These are phyloP conservation scores for Oostethus manadensis DNA, from an alignment of 2,113 vertebrate genomes.

Conservation along the genomic window DNA sequence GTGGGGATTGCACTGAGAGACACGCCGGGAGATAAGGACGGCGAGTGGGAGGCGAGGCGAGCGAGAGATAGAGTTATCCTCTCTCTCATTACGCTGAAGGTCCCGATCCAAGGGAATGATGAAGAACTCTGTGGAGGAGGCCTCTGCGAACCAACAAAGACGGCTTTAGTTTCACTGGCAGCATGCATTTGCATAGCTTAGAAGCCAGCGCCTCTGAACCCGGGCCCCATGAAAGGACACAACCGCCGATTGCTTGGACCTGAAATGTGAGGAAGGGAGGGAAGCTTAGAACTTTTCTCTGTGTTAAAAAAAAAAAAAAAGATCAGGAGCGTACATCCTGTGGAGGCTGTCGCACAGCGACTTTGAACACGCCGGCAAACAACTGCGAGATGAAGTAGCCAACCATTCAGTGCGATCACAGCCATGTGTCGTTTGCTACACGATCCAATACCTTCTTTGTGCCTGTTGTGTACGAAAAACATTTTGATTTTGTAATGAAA, in stretches of 20 bases:
- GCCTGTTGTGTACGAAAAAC: too few relatives aligned
- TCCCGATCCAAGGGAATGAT: conserved; percentile 73
- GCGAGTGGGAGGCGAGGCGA: conserved; percentile 23
- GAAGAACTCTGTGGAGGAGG: conserved; percentile 73
- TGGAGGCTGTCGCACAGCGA: conserved; percentile 38
- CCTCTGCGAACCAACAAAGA: conserved; percentile 74
- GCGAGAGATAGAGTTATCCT: conserved; percentile 51
- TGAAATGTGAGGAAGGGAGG: conserved; percentile 50
- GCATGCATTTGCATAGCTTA: conserved; percentile 79
- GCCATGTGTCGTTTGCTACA: conserved; percentile 2
- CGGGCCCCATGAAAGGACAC: conserved; percentile 72
- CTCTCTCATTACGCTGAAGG: conserved; percentile 71
- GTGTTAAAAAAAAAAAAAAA: conserved; percentile 41
- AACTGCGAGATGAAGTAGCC: conserved; percentile 36
- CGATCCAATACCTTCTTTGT: too few relatives aligned
- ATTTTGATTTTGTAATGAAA: too few relatives aligned
- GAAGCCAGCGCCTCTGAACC: conserved; percentile 72
- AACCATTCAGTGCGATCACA: conserved; percentile 21
- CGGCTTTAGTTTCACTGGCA: conserved; percentile 74
- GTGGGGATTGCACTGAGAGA: conserved; percentile 18
- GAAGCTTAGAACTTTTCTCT: conserved; percentile 33
- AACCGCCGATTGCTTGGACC: conserved; percentile 64
- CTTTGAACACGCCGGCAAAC: conserved; percentile 41
- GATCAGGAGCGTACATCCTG: conserved; percentile 53
- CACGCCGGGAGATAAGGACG: conserved; percentile 10